Evolutionary conservation across 2,888 invertebrate species (phyloP), one percentile per base, ranked within the genome.

Genomic region (Drosophila percnosoma): DNA sequence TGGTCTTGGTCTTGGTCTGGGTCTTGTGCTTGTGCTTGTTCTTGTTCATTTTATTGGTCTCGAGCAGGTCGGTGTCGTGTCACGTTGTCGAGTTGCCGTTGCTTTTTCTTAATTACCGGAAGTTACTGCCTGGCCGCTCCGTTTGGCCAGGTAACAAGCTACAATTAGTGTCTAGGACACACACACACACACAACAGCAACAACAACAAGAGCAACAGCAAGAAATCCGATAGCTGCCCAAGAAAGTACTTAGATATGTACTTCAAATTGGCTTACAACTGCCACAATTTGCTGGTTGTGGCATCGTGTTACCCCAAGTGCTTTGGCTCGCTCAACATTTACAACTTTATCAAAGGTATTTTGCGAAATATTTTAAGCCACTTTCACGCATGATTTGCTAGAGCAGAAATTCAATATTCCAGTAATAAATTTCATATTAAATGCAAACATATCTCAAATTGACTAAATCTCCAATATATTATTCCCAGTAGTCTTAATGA

Each of bases 71-170:
- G 49, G 49, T 45, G 59, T 68, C 63, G 69, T 82, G 73, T 79
- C 77, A 77, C 72, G 74, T 73, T 73, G 62, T 52, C 34, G 34
- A 24, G 36, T 38, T 27, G 54, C 34, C 51, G 57, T 53, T 29
- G 77, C 62, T 67, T 61, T 38, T 59, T 67, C 80, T 82, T 82
- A 82, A 82, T 90, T 86, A 88, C 90, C 83, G 90, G 90, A 87
- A 87, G 82, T 78, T 72, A 61, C 65, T 65, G 68, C 73, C 55
- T 48, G 53, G 29, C 38, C 40, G 40, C 59, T 53, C 34, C 36
- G 27, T 48, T 57, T 33, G 54, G 33, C 34, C 78, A 78, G 81
- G 81, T 81, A 73, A 86, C 77, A 76, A 75, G 70, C 73, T 67
- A 73, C 86, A 90, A 87, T 87, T 87, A 87, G 90, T 80, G 83